Evolutionary conservation across 1,140 invertebrate species (phyloP).

Genomic region (Aphidius ervi): DNA sequence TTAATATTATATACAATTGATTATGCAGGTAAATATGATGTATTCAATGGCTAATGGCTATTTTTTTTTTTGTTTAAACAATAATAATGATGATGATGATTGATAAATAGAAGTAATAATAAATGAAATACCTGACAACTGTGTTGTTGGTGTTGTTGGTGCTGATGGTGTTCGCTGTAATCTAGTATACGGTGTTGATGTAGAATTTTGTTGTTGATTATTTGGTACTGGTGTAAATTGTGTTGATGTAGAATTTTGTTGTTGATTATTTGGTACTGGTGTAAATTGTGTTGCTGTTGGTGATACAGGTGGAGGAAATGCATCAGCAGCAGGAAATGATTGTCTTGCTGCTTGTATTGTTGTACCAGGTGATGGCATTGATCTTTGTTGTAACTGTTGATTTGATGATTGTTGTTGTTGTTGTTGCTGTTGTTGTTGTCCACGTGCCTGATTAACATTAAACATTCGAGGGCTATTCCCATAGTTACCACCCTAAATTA

Average conservation of each 20-base stretch:
- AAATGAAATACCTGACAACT: slow-evolving; percentile 61
- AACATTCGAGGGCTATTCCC: slow-evolving; percentile 49
- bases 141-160: slow-evolving; percentile 60
- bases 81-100: not conserved
- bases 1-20: no score
- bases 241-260: slow-evolving; percentile 53
- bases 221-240: slow-evolving; percentile 57
- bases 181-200: slow-evolving; percentile 52
- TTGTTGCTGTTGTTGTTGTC: slow-evolving; percentile 41
- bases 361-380: slow-evolving; percentile 55
- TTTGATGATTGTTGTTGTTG: slow-evolving; percentile 33
- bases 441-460: slow-evolving; percentile 47
- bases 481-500: slow-evolving; percentile 43
- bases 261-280: slow-evolving; percentile 54
- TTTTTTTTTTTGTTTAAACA: no score
- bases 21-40: no score
- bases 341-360: slow-evolving; percentile 54
- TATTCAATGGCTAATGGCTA: no score
- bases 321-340: slow-evolving; percentile 57
- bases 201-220: slow-evolving; percentile 51
- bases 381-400: slow-evolving; percentile 46
- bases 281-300: slow-evolving; percentile 52
- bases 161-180: slow-evolving; percentile 63
- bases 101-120: not conserved
- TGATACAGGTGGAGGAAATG: slow-evolving; percentile 54